Base-by-base conservation (phyloP, 92 coral and sea anemone genomes). In the Diadumene lineata region DNA sequence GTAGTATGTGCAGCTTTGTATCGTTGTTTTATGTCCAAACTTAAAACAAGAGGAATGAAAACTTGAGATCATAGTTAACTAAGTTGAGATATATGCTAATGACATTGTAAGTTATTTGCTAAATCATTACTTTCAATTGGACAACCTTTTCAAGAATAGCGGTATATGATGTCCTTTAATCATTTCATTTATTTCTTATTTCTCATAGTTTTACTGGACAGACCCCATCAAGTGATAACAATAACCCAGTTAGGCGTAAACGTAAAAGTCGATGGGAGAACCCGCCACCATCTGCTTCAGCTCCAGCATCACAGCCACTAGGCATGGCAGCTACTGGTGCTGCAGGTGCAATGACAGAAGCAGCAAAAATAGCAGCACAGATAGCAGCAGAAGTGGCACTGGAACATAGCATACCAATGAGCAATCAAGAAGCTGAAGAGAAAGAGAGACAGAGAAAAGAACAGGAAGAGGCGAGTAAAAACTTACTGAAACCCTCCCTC, bases 391-490 rank as follows among this genome's bases (percentile, higher is more conserved):
- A 88, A 1, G 89, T 96, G 30, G 92, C 91, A 53, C 81, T 84
- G 53, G 90, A 79, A 34, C 92, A 88, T 79, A 84, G 92, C 57
- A 82, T 85, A 7, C 86, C 90, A 0, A 83, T 89, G 92, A 85
- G 90, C 24, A 88, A 72, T 51, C 71, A 60, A 44, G 98, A 94
- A 61, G 90, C 87, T 25, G 92, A 90, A 69, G 96, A 94, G 55
- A 82, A 82, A 64, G 94, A 94, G 71, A 94, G 74, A 56, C 98
- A 94, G 50, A 63, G 92, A 33, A 91, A 82, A 82, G 98, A 94
- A 60, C 97, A 91, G 73, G 94, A 91, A 62, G 92, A 87, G 97
- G 97, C 88, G 23, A 55, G 23, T 9, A 9, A 55, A 8, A 8
- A 6, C 11, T 55, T 9, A n/a, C n/a, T n/a, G n/a, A n/a, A n/a